Conservation (phyloP, 2,113 vertebrate species). For the Anthoscopus minutus region DNA sequence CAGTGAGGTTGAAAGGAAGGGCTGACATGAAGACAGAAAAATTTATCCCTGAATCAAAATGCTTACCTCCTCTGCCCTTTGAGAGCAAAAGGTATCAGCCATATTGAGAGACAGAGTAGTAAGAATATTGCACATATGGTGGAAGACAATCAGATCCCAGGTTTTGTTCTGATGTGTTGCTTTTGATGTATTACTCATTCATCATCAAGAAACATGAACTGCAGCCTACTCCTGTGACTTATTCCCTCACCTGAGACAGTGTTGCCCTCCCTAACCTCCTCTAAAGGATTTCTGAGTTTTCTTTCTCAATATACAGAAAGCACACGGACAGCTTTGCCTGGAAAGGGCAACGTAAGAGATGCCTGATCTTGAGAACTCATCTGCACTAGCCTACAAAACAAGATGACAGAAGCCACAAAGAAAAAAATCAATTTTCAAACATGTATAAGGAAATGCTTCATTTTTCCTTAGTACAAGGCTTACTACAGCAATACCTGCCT, state of each 20-base stretch:
- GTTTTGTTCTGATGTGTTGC: not conserved
- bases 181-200: not conserved
- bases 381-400: not conserved
- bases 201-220: not conserved
- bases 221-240: not conserved
- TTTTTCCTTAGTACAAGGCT: not conserved
- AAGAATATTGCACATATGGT: not conserved
- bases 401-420: not conserved
- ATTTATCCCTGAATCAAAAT: not conserved
- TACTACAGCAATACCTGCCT: not conserved
- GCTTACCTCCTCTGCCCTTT: not conserved
- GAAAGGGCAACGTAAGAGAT: not conserved
- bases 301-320: not conserved
- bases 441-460: not conserved
- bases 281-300: not conserved
- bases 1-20: not conserved
- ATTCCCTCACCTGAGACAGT: not conserved
- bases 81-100: not conserved
- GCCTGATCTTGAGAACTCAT: not conserved
- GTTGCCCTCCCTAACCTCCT: not conserved
- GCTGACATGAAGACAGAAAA: not conserved
- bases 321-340: not conserved
- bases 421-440: not conserved
- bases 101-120: not conserved
- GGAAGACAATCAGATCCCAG: not conserved